Percentiles rank a stretch among this genome's conserved stretches.
Conservation (phyloP, 30 jellyfish, hydroid and myxozoan species). For the Nemopilema nomurai region DNA sequence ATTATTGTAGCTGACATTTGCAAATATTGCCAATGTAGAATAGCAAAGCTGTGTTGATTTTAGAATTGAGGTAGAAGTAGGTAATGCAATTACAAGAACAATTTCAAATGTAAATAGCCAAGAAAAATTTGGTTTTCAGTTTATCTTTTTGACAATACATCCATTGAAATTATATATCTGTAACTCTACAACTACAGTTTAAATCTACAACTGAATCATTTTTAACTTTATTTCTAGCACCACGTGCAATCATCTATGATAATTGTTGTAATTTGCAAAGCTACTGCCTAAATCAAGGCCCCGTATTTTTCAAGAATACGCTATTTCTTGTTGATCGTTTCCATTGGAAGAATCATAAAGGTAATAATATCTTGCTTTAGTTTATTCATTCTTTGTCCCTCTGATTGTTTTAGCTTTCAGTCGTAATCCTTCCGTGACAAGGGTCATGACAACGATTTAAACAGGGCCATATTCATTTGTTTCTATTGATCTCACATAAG, state of each 20-base stretch:
- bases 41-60: neutral
- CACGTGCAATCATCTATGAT: slow-evolving; percentile 2
- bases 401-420: neutral
- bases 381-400: neutral
- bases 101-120: neutral
- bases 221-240: neutral
- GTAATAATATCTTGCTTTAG: neutral
- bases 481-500: neutral
- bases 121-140: neutral
- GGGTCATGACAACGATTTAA: neutral
- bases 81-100: neutral
- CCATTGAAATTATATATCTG: neutral
- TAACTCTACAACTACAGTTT: neutral
- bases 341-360: neutral
- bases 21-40: neutral
- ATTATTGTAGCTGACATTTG: neutral
- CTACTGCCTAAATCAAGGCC: slow-evolving; percentile 1
- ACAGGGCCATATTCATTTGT: neutral
- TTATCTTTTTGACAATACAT: neutral
- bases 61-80: neutral
- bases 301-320: neutral
- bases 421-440: neutral
- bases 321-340: neutral
- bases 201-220: neutral
- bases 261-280: neutral